Evolutionary conservation across 2,797 vertebrate species (phyloP).

Genomic region (Spinus pinus): DNA sequence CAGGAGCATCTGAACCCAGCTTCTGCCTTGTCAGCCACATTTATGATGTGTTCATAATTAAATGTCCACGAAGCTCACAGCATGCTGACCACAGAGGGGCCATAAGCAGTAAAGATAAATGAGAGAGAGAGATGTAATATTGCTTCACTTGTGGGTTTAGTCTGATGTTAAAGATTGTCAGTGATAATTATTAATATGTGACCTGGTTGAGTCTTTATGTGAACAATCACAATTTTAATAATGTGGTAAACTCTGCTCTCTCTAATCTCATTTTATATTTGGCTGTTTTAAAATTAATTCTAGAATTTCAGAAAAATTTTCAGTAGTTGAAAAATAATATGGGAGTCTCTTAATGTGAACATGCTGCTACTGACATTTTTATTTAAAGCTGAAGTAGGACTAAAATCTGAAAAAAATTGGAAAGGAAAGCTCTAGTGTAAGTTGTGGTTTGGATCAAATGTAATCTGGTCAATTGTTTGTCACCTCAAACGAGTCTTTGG

Average conservation of each 20-base stretch:
- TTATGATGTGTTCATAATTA: conserved; percentile 91
- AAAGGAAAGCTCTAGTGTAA: not conserved
- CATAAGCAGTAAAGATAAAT: conserved; percentile 89
- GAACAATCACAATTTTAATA: conserved; percentile 79
- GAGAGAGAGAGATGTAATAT: conserved; percentile 89
- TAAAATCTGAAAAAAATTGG: not conserved
- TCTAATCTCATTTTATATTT: not conserved
- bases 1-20: conserved; percentile 70
- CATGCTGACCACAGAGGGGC: conserved; percentile 80
- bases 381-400: not conserved
- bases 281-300: not conserved
- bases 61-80: conserved; percentile 80
- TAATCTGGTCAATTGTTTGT: not conserved
- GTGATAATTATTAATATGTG: conserved; percentile 91
- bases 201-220: conserved; percentile 85
- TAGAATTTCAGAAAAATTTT: not conserved
- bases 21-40: conserved; percentile 85
- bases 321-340: not conserved
- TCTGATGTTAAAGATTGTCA: conserved; percentile 90
- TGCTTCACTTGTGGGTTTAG: conserved; percentile 86
- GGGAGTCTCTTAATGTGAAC: not conserved
- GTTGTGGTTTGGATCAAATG: not conserved
- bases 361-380: not conserved
- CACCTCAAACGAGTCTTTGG: not conserved
- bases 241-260: conserved; percentile 63